Conservation (phyloP, 2,113 vertebrate species). For the Panthera uncia region DNA sequence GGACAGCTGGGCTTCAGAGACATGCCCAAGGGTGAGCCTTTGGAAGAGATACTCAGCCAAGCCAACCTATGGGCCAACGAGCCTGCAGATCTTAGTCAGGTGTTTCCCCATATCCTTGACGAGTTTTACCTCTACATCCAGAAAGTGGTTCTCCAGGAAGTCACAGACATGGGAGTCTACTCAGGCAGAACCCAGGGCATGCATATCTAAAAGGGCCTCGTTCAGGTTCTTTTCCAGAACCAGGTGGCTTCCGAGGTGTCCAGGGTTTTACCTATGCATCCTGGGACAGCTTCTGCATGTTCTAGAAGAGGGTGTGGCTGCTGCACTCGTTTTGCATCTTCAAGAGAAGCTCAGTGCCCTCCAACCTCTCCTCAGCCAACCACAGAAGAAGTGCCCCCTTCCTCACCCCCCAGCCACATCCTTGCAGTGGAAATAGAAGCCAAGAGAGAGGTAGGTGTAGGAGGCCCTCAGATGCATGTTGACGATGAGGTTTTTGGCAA, state of each 20-base stretch:
- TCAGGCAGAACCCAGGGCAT: neutral
- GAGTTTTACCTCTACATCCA: neutral
- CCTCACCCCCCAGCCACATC: neutral
- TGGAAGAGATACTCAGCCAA: neutral
- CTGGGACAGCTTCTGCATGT: neutral
- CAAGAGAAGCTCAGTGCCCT: neutral
- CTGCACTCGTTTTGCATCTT: neutral
- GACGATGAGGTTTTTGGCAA: accelerated
- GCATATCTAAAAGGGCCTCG: neutral
- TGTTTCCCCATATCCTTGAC: neutral
- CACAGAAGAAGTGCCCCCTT: neutral
- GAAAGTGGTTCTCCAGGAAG: neutral
- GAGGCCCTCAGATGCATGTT: neutral
- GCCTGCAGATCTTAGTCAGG: neutral
- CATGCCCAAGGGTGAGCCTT: neutral
- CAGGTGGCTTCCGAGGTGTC: neutral
- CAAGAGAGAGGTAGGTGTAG: neutral
- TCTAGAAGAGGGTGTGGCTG: neutral
- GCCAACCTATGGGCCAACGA: neutral
- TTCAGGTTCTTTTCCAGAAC: neutral
- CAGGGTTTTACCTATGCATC: neutral
- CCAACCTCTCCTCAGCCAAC: neutral
- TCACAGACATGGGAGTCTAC: neutral
- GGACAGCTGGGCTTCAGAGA: neutral
- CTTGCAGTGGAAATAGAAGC: neutral